Evolutionary conservation across 1,140 invertebrate species (phyloP).

Genomic region (Calephelis nemesis): DNA sequence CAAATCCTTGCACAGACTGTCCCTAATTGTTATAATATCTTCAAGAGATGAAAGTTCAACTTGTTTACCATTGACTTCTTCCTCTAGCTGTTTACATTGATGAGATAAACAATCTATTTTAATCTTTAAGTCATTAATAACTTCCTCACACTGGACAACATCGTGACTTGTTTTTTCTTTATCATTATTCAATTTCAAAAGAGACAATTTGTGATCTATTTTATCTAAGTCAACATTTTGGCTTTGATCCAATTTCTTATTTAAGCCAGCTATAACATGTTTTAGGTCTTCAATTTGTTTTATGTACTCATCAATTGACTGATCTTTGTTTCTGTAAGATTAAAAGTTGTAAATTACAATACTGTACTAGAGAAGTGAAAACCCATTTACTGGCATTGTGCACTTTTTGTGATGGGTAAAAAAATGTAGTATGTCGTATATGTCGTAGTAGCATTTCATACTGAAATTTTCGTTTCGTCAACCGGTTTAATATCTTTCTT

Average conservation of each 20-base stretch:
- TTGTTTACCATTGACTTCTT: constrained; percentile 63
- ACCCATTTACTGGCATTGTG: no score
- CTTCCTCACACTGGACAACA: constrained; percentile 26
- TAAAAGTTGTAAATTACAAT: constrained; percentile 8
- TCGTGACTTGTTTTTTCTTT: constrained; percentile 29
- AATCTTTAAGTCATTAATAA: constrained; percentile 42
- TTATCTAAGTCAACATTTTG: constrained; percentile 38
- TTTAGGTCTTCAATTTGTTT: constrained; percentile 71
- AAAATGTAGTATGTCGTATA: no score
- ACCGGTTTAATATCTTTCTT: no score
- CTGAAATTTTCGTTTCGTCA: no score
- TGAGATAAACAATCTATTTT: constrained; percentile 12
- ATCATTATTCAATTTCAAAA: constrained; percentile 36
- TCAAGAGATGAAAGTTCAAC: constrained; percentile 64
- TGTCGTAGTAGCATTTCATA: no score
- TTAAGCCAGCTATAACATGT: constrained; percentile 53
- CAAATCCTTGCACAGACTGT: constrained; percentile 68
- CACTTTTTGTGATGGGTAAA: no score
- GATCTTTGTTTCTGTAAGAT: constrained; percentile 65
- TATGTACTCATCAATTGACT: constrained; percentile 62
- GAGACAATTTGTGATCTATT: constrained; percentile 43
- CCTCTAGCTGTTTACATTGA: constrained; percentile 59
- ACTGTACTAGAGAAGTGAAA: no score
- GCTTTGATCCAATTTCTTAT: constrained; percentile 42
- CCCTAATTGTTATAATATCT: constrained; percentile 66